Base-by-base conservation (phyloP, 2,888 invertebrate genomes). In the Teleiodes luculella region DNA sequence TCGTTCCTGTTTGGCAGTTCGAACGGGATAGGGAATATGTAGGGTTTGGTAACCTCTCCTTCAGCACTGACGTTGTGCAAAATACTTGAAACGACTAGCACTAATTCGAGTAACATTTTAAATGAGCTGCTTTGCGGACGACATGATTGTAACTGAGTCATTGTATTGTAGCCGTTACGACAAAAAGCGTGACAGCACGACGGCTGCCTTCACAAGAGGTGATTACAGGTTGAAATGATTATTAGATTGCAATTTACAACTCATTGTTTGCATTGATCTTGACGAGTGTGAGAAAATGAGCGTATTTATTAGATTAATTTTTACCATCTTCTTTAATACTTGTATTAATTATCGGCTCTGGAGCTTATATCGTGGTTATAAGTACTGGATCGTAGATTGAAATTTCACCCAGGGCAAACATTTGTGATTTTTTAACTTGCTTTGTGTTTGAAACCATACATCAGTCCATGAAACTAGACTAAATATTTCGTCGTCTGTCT, bases 1-100 rank as follows among this genome's bases (percentile, higher is more conserved):
- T 88, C 88, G 72, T 86, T 89, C 5, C 88, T 76, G 60, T 66
- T 74, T 11, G 88, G 88, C 52, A 87, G 57, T 37, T 86, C 82
- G 54, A 88, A 68, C 6, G 88, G 88, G 53, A 88, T 64, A 1
- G 87, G 86, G 20, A 86, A 70, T 35, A 76, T 59, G 46, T 78
- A 74, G 13, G 80, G 74, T 59, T 72, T 78, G 47, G 64, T 64
- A 31, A 14, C 33, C 14, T 18, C 10, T 47, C 64, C 74, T 37
- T 70, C 68, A 59, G 60, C 57, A 49, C 68, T 63, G 50, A 66
- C 16, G 39, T 16, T 10, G 16, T 24, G 6, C 3, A 6, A 16
- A 18, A 73, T 56, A 63, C 65, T 58, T 58, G 69, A 60, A 47
- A 72, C 58, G 47, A 72, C 58, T 57, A 76, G 64, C 61, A 73